Base-by-base conservation (phyloP, 2,888 invertebrate species). In the Lithodes maja region DNA sequence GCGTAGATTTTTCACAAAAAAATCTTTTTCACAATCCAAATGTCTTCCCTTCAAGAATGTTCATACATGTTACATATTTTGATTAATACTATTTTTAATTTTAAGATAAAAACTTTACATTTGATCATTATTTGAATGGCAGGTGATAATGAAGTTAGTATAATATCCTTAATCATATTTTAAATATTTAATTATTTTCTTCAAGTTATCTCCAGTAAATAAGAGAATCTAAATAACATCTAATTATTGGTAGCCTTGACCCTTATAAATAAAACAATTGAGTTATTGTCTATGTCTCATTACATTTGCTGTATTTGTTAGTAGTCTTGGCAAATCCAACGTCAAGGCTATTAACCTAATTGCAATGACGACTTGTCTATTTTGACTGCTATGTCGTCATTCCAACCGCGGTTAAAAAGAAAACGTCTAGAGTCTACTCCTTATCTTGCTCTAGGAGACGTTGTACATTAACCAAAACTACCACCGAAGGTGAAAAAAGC, bases 31-130 rank as follows among this genome's bases (percentile, higher is more conserved):
- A 81, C 85, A 81, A 85, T 89, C 88, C 88, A 89, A 68, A 79
- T 89, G 81, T 89, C 88, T 89, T 89, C 88, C 87, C 88, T 33
- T 89, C 85, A 89, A 89, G 81, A 89, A 85, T 84, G 85, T 89
- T 89, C 84, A 89, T 89, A 84, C 82, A 85, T 89, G 88, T 89
- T 85, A 83, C 84, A 89, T 85, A 89, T 89, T 89, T 89, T 89
- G 84, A 84, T 84, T 84, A 84, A 84, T 84, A 84, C 79, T 84
- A 61, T 89, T 89, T 84, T 89, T 89, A 89, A 89, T 89, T 89
- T 89, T 89, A 89, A 89, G 88, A 89, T 80, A 61, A 79, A 81
- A 79, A 89, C 80, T 85, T 89, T 89, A 85, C 80, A 77, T 79
- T 89, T 81, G 81, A 85, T 54, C 77, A 84, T 89, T 69, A 85